phyloP scores from a whole-genome alignment of 2,888 invertebrate genomes.

The Eurytoma adleriae region DNA sequence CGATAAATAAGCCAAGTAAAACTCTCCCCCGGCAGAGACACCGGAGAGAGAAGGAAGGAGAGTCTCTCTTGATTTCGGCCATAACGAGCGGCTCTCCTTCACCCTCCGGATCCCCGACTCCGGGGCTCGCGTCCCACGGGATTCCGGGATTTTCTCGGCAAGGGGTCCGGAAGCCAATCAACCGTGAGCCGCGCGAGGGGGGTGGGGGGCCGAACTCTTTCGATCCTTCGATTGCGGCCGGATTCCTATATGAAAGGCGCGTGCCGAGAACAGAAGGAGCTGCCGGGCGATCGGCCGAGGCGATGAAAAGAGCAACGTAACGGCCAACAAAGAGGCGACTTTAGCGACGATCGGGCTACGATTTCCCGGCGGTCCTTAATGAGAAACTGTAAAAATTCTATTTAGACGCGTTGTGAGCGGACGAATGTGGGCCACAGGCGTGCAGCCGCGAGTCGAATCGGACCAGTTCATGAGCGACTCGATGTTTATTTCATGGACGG shows the following conservation, averaged over 20 bases:
- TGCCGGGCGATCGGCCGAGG: not conserved
- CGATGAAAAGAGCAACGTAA: constrained; percentile 29
- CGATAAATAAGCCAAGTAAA: constrained; percentile 12
- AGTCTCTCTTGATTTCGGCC: constrained; percentile 40
- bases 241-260: constrained; percentile 13
- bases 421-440: no score
- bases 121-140: constrained; percentile 34
- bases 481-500: no score
- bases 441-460: no score
- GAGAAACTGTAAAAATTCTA: constrained; percentile 42
- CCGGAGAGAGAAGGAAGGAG: not conserved
- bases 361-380: constrained; percentile 18
- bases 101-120: constrained; percentile 26
- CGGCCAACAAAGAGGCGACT: constrained; percentile 25
- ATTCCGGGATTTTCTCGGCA: constrained; percentile 27
- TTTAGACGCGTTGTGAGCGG: not conserved
- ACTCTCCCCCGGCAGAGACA: not conserved
- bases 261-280: not conserved
- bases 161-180: constrained; percentile 53
- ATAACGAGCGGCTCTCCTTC: constrained; percentile 50
- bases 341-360: constrained; percentile 20
- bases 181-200: constrained; percentile 17
- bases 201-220: constrained; percentile 27
- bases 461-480: no score
- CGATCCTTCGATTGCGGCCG: constrained; percentile 37